Conservation (phyloP, 2,113 vertebrate genomes). For the Calyptomena viridis region DNA sequence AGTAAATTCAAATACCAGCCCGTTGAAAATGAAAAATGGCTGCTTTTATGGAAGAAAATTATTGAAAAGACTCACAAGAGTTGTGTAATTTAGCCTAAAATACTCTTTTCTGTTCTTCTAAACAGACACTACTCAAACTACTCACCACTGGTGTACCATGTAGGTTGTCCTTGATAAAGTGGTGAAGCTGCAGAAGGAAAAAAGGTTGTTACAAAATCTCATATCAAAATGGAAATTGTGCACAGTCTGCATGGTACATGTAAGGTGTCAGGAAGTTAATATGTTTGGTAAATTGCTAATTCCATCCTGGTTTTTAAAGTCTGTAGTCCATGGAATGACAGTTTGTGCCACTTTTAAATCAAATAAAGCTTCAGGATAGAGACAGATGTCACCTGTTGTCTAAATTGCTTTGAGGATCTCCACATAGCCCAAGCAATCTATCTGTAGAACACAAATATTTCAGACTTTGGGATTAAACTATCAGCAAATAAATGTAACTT, state of each 20-base stretch:
- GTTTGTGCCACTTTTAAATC: neutral
- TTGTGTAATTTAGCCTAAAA: neutral
- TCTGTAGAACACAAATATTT: neutral
- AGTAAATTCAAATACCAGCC: neutral
- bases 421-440: neutral
- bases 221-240: neutral
- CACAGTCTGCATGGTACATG: neutral
- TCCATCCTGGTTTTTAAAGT: neutral
- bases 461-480: neutral
- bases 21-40: neutral
- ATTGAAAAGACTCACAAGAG: neutral
- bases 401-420: neutral
- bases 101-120: neutral
- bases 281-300: neutral
- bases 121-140: neutral
- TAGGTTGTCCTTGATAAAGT: accelerated
- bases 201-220: neutral
- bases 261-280: neutral
- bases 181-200: neutral
- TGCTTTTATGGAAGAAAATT: neutral
- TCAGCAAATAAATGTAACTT: neutral
- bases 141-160: constrained; percentile 55
- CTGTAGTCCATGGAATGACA: neutral
- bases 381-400: neutral
- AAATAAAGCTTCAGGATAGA: neutral